Evolutionary conservation across 2,113 vertebrate species (phyloP).

Genomic region (Scartelaos histophorus): DNA sequence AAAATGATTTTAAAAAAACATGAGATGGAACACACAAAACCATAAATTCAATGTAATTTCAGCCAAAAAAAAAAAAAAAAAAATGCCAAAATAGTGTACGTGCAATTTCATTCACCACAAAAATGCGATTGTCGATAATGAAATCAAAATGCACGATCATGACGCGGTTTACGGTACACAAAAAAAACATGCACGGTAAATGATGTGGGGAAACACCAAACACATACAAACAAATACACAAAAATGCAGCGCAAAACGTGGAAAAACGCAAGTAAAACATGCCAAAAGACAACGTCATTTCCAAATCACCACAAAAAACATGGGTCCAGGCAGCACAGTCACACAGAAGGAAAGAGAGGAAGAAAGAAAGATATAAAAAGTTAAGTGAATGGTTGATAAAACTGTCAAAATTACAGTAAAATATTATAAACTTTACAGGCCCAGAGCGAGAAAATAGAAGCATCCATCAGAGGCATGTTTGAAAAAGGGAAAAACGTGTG

Average conservation of each 20-base stretch:
- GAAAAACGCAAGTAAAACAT: neutral
- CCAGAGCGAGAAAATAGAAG: neutral
- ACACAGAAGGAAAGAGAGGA: conserved; percentile 22
- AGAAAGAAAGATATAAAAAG: conserved; percentile 31
- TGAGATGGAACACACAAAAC: neutral
- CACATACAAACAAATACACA: neutral
- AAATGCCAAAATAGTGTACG: neutral
- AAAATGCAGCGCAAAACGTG: neutral
- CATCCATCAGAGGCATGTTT: neutral
- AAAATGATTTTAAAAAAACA: neutral
- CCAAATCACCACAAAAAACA: neutral
- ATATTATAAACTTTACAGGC: neutral
- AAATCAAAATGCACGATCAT: neutral
- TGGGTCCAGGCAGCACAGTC: neutral
- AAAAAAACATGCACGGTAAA: neutral
- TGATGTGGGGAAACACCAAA: neutral
- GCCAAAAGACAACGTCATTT: neutral
- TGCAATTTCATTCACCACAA: neutral
- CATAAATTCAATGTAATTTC: neutral
- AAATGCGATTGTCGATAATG: neutral
- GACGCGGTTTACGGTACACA: neutral
- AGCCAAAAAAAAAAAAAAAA: neutral
- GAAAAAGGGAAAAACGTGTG: neutral
- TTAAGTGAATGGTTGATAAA: conserved; percentile 8
- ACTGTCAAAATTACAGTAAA: neutral